phyloP scores from a whole-genome alignment of 2,797 vertebrate genomes.

The Fistularia commersonii region DNA sequence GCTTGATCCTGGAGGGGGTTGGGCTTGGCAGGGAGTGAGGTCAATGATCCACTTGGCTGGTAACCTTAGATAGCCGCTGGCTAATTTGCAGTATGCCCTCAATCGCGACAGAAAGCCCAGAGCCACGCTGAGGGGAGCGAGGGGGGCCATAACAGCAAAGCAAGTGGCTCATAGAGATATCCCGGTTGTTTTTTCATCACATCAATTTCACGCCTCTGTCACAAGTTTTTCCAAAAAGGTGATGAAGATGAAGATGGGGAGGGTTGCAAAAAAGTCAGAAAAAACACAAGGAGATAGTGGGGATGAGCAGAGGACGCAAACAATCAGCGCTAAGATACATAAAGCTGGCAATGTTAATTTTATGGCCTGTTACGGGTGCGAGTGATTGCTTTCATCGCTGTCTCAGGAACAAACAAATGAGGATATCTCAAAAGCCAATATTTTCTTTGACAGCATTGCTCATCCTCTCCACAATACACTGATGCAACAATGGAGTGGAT shows the following conservation, averaged over 20 bases:
- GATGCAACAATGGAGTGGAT: constrained; percentile 34
- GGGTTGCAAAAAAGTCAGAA: constrained; percentile 8
- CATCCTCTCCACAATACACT: constrained; percentile 34
- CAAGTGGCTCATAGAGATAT: constrained; percentile 75
- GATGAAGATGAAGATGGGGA: constrained; percentile 45
- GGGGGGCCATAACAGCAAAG: constrained; percentile 57
- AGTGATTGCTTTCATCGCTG: constrained; percentile 38
- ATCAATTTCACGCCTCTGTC: constrained; percentile 67
- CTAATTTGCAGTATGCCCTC: constrained; percentile 71
- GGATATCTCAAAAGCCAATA: constrained; percentile 40
- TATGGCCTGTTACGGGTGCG: constrained; percentile 22
- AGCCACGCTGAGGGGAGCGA: constrained; percentile 57
- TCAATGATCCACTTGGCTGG: constrained; percentile 58
- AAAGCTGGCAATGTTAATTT: constrained; percentile 38
- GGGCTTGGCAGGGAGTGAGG: constrained; percentile 49
- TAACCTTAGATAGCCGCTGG: constrained; percentile 69
- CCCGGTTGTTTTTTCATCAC: constrained; percentile 73
- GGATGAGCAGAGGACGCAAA: constrained; percentile 31
- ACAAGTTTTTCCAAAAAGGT: constrained; percentile 46
- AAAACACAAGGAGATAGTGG: constrained; percentile 14
- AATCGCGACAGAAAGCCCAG: constrained; percentile 57
- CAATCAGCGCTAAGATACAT: background rate
- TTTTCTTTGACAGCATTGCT: constrained; percentile 37
- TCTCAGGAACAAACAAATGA: constrained; percentile 45
- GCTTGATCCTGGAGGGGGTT: constrained; percentile 23